phyloP scores from a whole-genome alignment of 2,113 vertebrate genomes.

The Struthidea cinerea region DNA sequence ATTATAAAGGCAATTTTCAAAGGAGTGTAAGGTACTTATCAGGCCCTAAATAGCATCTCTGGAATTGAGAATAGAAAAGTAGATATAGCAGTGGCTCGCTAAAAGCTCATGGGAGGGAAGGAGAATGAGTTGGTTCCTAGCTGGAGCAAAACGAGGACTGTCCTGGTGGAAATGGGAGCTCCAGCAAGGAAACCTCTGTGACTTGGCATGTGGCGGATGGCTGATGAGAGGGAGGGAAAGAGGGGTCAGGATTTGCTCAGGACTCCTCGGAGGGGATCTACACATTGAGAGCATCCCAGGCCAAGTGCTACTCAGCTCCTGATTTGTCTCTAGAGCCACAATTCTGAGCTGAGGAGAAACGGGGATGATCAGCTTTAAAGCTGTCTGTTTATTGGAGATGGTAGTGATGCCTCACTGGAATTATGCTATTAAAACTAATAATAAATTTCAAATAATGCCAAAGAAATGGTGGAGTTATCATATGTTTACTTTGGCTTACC shows the following conservation, averaged over 20 bases:
- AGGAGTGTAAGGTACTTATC: accelerated
- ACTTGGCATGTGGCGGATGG: not conserved
- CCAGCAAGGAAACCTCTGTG: not conserved
- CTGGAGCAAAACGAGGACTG: not conserved
- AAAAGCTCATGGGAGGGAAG: not conserved
- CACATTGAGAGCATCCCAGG: not conserved
- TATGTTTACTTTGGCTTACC: not conserved
- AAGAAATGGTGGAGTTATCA: not conserved
- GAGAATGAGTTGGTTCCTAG: not conserved
- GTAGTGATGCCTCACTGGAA: not conserved
- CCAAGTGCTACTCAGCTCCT: not conserved
- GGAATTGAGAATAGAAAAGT: not conserved
- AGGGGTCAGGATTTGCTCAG: not conserved
- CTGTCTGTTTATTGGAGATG: not conserved
- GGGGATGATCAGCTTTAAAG: not conserved
- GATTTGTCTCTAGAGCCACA: not conserved
- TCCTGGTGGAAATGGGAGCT: not conserved
- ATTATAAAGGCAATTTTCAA: not conserved
- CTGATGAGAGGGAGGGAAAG: not conserved
- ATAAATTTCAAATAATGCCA: not conserved
- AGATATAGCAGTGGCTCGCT: not conserved
- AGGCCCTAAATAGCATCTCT: not conserved
- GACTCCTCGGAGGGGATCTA: not conserved
- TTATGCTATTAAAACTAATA: not conserved
- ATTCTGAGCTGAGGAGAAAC: not conserved